Evolutionary conservation across 2,888 invertebrate genomes (phyloP).

Genomic region (Mayetiola destructor): DNA sequence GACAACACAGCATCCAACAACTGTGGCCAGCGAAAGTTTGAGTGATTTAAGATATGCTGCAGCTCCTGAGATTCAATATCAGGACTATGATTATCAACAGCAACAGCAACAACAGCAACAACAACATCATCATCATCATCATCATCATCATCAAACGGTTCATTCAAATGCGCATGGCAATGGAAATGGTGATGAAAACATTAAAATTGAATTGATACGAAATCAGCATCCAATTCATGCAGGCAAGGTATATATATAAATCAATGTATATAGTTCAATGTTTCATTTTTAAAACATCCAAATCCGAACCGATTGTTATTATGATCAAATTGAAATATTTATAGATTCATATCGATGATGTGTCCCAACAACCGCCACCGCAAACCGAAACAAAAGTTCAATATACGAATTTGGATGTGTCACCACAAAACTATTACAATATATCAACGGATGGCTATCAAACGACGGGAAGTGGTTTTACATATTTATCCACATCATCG

Average conservation of each 20-base stretch:
- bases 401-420: slow-evolving; percentile 18
- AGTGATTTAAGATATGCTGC: not conserved
- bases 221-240: slow-evolving; percentile 2
- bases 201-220: slow-evolving; percentile 6
- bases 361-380: slow-evolving; percentile 3
- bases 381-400: slow-evolving; percentile 16
- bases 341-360: slow-evolving; percentile 9
- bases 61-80: not conserved
- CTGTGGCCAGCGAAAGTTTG: not conserved
- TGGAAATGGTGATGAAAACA: not conserved
- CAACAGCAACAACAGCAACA: slow-evolving; percentile 10
- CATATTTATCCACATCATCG: slow-evolving; percentile 15
- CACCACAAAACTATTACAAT: slow-evolving; percentile 17
- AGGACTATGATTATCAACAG: slow-evolving; percentile 12
- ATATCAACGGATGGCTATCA: slow-evolving; percentile 17
- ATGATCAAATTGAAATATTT: too few species aligned
- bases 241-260: not conserved
- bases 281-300: too few species aligned
- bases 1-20: slow-evolving; percentile 14
- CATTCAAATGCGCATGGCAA: too few species aligned
- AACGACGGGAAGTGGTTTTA: slow-evolving; percentile 14
- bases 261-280: too few species aligned
- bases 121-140: slow-evolving; percentile 12
- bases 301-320: too few species aligned
- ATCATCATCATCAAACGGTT: not conserved